phyloP scores from a whole-genome alignment of 2,113 vertebrate genomes.

The Notiomystis cincta region DNA sequence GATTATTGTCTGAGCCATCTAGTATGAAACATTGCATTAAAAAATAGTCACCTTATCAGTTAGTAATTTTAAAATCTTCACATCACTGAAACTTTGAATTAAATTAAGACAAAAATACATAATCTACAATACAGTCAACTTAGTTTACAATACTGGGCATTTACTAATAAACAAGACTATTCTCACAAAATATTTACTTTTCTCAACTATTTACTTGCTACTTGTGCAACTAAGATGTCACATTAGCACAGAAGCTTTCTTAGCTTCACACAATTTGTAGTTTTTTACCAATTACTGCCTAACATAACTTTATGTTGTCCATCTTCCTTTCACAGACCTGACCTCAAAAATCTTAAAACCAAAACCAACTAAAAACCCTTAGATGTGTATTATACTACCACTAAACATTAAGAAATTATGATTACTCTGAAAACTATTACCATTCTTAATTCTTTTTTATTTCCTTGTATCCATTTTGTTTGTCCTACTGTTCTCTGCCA shows the following conservation, averaged over 20 bases:
- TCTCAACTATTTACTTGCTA: not conserved
- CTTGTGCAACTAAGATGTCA: not conserved
- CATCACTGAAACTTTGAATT: not conserved
- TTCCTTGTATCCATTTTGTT: not conserved
- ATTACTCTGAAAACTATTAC: not conserved
- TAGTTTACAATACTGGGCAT: not conserved
- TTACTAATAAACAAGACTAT: not conserved
- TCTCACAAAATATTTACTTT: not conserved
- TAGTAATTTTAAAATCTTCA: not conserved
- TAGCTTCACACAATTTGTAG: not conserved
- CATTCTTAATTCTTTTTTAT: not conserved
- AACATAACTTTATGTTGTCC: not conserved
- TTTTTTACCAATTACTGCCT: not conserved
- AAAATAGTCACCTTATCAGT: not conserved
- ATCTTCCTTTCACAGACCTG: not conserved
- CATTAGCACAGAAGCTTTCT: not conserved
- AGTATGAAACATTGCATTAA: not conserved
- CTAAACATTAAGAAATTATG: not conserved
- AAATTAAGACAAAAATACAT: not conserved
- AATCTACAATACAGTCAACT: not conserved
- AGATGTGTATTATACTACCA: not conserved
- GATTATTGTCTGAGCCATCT: not conserved
- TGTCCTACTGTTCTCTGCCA: not conserved
- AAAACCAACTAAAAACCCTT: not conserved
- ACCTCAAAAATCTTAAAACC: not conserved